Conservation (phyloP, 1,140 invertebrate species). For the Panagrolaimus sp. region DNA sequence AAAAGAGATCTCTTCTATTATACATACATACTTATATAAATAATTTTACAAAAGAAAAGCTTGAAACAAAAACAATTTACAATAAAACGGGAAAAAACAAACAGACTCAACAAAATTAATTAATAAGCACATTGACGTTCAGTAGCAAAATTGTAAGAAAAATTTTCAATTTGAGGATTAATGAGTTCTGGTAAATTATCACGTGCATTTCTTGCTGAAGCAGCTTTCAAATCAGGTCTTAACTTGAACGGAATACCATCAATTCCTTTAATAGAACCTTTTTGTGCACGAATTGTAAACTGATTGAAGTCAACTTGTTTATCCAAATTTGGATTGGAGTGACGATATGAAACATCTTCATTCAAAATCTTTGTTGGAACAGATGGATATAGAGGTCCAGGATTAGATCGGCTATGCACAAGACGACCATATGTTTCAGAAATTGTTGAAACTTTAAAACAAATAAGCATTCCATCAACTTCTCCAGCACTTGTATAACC, state of each 20-base stretch:
- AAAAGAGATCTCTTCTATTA: no score
- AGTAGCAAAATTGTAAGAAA: neutral
- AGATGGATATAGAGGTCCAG: neutral
- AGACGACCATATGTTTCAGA: conserved; percentile 32
- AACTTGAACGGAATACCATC: conserved; percentile 4
- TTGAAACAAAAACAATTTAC: neutral
- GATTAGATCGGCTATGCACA: neutral
- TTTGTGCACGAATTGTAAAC: neutral
- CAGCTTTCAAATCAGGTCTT: neutral
- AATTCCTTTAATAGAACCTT: neutral
- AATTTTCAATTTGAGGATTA: neutral
- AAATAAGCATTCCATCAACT: conserved; percentile 35
- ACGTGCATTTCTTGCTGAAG: neutral
- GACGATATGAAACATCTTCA: conserved; percentile 5
- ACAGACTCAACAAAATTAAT: neutral
- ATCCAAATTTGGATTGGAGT: neutral
- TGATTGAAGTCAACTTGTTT: neutral
- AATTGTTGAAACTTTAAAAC: conserved; percentile 38
- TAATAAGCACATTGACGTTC: conserved; percentile 11
- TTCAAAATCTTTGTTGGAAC: neutral
- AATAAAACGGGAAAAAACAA: neutral
- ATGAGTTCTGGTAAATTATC: neutral
- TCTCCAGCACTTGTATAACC: conserved; percentile 42
- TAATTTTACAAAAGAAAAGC: neutral
- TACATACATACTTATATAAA: no score